phyloP scores from a whole-genome alignment of 2,113 vertebrate species.

The Malurus alboscapulatus region DNA sequence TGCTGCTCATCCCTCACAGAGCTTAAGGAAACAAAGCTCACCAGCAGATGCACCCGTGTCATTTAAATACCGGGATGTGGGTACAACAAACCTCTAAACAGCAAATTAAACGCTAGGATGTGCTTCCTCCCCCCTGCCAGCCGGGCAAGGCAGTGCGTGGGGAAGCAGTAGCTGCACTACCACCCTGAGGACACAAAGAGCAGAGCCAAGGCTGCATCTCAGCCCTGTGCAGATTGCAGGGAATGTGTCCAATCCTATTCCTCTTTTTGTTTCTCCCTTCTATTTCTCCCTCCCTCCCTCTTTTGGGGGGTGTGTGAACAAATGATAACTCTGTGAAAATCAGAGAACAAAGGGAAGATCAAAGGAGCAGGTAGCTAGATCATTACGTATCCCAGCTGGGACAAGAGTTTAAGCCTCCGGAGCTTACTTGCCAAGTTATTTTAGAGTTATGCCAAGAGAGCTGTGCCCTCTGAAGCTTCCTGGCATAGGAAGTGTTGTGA shows the following conservation, averaged over 20 bases:
- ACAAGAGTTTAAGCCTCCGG: neutral
- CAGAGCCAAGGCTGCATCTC: neutral
- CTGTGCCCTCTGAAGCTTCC: slow-evolving; percentile 34
- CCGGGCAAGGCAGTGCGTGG: rapidly evolving
- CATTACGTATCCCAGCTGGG: slow-evolving; percentile 13
- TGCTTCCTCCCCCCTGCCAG: neutral
- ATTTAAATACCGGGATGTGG: neutral
- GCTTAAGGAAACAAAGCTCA: neutral
- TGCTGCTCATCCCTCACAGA: neutral
- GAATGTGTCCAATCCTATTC: neutral
- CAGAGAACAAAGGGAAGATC: slow-evolving; percentile 35
- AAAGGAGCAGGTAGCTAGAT: slow-evolving; percentile 25
- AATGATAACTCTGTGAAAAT: neutral
- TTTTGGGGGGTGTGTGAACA: neutral
- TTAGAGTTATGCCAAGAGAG: slow-evolving; percentile 13
- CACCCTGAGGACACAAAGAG: slow-evolving; percentile 37
- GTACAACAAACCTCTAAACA: neutral
- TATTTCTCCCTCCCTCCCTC: neutral
- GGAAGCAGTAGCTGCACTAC: slow-evolving; percentile 33
- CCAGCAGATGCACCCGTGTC: rapidly evolving
- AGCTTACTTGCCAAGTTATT: slow-evolving; percentile 32
- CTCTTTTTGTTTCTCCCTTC: neutral
- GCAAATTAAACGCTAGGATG: neutral
- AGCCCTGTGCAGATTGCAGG: neutral
- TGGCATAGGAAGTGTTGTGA: neutral